phyloP scores from a whole-genome alignment of 2,888 invertebrate genomes.

The Cephus pulcher region DNA sequence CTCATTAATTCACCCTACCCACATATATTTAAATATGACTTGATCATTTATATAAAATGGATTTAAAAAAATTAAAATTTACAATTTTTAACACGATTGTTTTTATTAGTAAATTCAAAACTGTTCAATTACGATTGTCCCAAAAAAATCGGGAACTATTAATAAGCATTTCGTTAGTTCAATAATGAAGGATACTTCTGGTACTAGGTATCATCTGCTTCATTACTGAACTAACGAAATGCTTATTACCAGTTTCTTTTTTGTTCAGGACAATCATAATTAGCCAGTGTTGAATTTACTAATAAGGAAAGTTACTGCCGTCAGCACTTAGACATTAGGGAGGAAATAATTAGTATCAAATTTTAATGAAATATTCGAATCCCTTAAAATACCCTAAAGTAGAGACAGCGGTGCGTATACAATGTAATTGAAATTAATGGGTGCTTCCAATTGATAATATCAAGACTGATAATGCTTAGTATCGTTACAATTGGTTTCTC shows the following conservation, averaged over 20 bases:
- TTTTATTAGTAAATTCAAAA: not conserved
- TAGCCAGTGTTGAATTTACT: not conserved
- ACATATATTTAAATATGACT: not conserved
- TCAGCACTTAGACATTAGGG: not conserved
- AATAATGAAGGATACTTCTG: not conserved
- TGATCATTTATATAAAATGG: not conserved
- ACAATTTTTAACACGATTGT: not conserved
- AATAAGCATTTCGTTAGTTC: not conserved
- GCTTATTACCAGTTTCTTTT: not conserved
- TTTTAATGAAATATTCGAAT: not conserved
- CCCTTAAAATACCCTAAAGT: conserved; percentile 7
- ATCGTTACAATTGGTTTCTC: no score
- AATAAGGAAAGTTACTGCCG: not conserved
- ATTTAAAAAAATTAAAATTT: not conserved
- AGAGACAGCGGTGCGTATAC: conserved; percentile 14
- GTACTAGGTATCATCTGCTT: no score
- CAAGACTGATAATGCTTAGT: not conserved
- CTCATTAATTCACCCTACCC: not conserved
- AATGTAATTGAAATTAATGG: conserved; percentile 48
- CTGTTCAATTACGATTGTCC: not conserved
- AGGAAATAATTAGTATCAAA: not conserved
- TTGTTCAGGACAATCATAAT: not conserved
- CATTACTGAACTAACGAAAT: not conserved
- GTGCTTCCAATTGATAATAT: conserved; percentile 22
- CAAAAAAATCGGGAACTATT: not conserved